phyloP scores from a whole-genome alignment of 2,113 vertebrate genomes.

The Python bivittatus region DNA sequence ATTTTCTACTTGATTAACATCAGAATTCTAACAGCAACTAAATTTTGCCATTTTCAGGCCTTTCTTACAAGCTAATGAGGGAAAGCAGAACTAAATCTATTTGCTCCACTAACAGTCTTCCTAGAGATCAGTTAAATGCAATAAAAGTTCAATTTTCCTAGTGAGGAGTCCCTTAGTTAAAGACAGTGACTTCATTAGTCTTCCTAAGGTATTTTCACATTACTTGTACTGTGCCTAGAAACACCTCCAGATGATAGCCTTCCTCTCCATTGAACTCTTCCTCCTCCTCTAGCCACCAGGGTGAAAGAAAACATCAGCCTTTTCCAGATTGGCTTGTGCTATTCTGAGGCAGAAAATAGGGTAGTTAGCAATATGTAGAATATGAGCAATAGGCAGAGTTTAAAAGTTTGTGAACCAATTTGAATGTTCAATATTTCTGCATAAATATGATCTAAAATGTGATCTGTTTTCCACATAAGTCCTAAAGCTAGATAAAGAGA shows the following conservation, averaged over 20 bases:
- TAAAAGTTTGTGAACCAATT: not conserved
- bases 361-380: not conserved
- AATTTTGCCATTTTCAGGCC: not conserved
- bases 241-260: not conserved
- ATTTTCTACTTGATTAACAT: not conserved
- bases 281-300: not conserved
- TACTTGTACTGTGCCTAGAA: not conserved
- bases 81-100: not conserved
- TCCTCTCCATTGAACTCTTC: not conserved
- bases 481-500: not conserved
- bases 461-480: not conserved
- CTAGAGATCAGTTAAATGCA: not conserved
- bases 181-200: not conserved
- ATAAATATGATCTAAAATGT: not conserved
- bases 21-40: not conserved
- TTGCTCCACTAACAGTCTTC: constrained; percentile 1
- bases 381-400: not conserved
- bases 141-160: constrained; percentile 3
- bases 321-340: not conserved
- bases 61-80: not conserved
- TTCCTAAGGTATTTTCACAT: constrained; percentile 2
- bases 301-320: not conserved
- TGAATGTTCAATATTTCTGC: not conserved
- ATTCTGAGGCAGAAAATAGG: not conserved
- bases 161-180: not conserved